phyloP scores from a whole-genome alignment of 2,888 invertebrate genomes.

The Chymomyza fuscimana region DNA sequence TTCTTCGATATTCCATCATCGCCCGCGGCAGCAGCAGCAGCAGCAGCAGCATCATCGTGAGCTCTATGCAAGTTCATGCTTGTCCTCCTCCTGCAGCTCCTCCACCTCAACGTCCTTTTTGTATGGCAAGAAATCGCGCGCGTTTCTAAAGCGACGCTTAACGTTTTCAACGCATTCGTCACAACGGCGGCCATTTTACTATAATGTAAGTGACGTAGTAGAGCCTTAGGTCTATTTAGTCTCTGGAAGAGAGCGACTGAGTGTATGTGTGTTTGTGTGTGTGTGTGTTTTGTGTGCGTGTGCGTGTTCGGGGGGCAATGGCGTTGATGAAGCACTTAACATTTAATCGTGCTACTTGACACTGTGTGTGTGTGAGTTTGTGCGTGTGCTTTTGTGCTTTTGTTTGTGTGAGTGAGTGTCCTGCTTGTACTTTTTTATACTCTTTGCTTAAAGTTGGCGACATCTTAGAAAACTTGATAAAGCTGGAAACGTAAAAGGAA shows the following conservation, averaged over 20 bases:
- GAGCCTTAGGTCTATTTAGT: too few relatives aligned
- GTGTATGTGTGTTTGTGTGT: neutral
- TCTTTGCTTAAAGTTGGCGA: neutral
- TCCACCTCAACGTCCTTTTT: conserved; percentile 9
- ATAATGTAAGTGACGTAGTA: conserved; percentile 22
- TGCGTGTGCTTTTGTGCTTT: neutral
- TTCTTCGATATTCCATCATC: conserved; percentile 19
- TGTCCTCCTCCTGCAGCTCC: neutral
- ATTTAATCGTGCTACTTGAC: conserved; percentile 7
- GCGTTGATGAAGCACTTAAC: conserved; percentile 12
- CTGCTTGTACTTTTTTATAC: neutral
- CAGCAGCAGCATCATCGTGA: conserved; percentile 24
- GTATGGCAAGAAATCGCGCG: conserved; percentile 21
- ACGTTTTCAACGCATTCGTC: conserved; percentile 1
- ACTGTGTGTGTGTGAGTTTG: neutral
- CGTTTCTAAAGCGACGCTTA: conserved; percentile 19
- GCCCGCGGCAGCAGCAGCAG: conserved; percentile 14
- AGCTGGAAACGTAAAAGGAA: too few relatives aligned
- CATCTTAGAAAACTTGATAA: neutral
- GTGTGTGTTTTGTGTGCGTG: neutral
- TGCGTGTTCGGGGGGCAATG: conserved; percentile 13
- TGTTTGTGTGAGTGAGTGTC: neutral
- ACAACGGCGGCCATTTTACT: conserved; percentile 7
- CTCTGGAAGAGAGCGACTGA: neutral
- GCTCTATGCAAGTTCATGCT: neutral